These are phyloP conservation scores for Chlorospingus flavigularis DNA, from an alignment of 2,797 vertebrate genomes.

Conservation along the genomic window DNA sequence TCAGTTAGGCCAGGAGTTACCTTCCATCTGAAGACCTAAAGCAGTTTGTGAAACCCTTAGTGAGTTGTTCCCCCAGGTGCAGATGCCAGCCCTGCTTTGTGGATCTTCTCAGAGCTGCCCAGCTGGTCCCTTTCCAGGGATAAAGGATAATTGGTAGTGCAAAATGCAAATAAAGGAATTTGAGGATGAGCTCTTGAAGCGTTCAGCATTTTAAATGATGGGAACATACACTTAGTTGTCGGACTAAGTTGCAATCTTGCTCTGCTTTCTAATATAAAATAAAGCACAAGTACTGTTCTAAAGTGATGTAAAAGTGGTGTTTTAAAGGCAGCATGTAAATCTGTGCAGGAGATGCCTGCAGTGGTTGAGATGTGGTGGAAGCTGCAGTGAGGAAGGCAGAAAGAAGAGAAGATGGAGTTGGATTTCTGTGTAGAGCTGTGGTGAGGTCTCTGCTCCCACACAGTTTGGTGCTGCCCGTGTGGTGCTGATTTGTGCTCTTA, in stretches of 20 bases:
- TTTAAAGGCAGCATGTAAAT: neutral
- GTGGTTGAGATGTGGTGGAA: neutral
- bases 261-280: neutral
- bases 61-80: slow-evolving; percentile 10
- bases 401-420: neutral
- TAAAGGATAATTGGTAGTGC: neutral
- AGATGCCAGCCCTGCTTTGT: slow-evolving; percentile 14
- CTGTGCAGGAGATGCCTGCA: neutral
- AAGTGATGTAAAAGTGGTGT: neutral
- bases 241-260: neutral
- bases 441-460: neutral
- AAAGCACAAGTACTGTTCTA: neutral
- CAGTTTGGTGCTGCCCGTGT: neutral
- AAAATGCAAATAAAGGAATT: neutral
- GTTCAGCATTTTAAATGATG: neutral
- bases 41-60: neutral
- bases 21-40: slow-evolving; percentile 6
- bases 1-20: neutral
- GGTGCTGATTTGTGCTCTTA: neutral
- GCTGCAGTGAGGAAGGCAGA: neutral
- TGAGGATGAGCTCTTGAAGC: neutral
- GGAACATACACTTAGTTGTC: neutral
- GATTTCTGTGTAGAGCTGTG: neutral
- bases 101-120: neutral
- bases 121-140: slow-evolving; percentile 33